Percentiles rank a stretch among this genome's conserved stretches.
Conservation (phyloP, 2,888 invertebrate species). For the Antheraea assamensis region DNA sequence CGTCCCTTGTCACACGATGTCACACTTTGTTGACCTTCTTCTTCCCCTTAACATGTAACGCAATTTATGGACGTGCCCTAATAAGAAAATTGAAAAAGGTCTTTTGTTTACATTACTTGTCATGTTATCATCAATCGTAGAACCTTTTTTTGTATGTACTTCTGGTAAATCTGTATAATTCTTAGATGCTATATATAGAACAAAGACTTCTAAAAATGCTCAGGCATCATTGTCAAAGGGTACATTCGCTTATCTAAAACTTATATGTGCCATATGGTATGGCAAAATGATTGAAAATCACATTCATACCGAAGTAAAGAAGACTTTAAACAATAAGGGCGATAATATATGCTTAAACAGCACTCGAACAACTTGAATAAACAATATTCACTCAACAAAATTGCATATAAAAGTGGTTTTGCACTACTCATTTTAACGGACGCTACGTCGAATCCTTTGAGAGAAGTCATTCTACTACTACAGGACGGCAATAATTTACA, state of each 20-base stretch:
- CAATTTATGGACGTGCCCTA: no score
- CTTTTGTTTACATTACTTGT: not conserved
- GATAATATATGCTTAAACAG: not conserved
- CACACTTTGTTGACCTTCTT: no score
- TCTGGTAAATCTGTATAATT: no score
- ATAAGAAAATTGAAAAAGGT: no score
- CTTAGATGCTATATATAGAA: no score
- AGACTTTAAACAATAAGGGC: not conserved
- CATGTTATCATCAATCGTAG: not conserved
- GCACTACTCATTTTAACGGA: conserved; percentile 39
- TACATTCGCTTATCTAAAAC: not conserved
- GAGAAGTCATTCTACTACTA: conserved; percentile 25
- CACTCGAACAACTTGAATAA: conserved; percentile 18
- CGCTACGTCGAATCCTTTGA: conserved; percentile 36
- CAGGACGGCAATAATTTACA: not conserved
- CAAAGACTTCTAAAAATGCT: no score
- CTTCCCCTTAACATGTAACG: no score
- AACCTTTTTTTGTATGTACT: not conserved
- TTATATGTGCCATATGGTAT: not conserved
- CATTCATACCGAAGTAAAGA: not conserved
- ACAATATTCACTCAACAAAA: conserved; percentile 32
- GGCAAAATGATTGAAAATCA: no score
- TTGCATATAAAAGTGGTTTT: conserved; percentile 42
- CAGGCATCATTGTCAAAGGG: not conserved
- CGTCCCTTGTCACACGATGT: no score